These are phyloP conservation scores for Aphidius ervi DNA, from an alignment of 1,140 invertebrate genomes.

Conservation along the genomic window DNA sequence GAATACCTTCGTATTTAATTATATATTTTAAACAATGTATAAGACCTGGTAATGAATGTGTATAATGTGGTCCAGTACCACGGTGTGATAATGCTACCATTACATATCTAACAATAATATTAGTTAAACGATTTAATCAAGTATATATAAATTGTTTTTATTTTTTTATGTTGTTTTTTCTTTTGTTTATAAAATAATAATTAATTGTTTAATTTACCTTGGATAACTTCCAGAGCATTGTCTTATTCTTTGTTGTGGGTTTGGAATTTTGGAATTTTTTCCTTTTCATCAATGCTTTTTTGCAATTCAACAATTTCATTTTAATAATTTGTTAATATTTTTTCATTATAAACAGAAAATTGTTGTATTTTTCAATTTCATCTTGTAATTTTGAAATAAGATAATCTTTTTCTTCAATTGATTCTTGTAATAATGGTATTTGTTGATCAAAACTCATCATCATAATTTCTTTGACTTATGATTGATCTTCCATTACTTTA, in stretches of 20 bases:
- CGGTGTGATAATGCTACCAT: slow-evolving; percentile 63
- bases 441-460: slow-evolving; percentile 22
- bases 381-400: slow-evolving; percentile 32
- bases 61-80: slow-evolving; percentile 39
- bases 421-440: slow-evolving; percentile 8
- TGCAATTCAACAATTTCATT: slow-evolving; percentile 10
- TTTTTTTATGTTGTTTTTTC: neutral
- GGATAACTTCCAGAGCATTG: slow-evolving; percentile 48
- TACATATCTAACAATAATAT: slow-evolving; percentile 31
- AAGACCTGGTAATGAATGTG: slow-evolving; percentile 55
- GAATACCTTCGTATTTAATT: slow-evolving; percentile 85
- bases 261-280: slow-evolving; percentile 34
- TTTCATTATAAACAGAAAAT: slow-evolving; percentile 17
- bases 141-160: neutral
- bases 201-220: slow-evolving; percentile 34
- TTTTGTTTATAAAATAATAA: slow-evolving; percentile 5
- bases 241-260: slow-evolving; percentile 49
- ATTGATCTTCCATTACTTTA: slow-evolving; percentile 23
- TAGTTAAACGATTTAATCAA: too few relatives aligned
- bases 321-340: neutral
- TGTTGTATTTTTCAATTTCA: slow-evolving; percentile 42
- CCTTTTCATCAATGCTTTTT: neutral
- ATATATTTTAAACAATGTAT: slow-evolving; percentile 78
- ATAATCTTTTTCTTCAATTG: slow-evolving; percentile 28
- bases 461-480: slow-evolving; percentile 14